Evolutionary conservation across 2,888 invertebrate genomes (phyloP), one percentile per base, ranked within the genome.

Genomic region (Camptogramma bilineatum): DNA sequence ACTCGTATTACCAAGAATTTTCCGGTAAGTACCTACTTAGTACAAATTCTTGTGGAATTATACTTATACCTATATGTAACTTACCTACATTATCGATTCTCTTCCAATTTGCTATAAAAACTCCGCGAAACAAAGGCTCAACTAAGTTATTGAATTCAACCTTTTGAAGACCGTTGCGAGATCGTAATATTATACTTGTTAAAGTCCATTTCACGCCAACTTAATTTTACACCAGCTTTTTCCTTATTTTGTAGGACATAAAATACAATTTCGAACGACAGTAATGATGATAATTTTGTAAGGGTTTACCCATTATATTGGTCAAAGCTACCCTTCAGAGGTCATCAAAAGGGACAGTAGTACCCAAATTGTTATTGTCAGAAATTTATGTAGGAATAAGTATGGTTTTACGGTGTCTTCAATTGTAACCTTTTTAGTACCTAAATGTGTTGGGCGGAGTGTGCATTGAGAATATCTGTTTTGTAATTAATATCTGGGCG

Each of bases 301-400:
- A 28, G 55, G 66, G 34, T 42, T 24, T 13, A 53, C 53, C 56
- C 64, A 65, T 69, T 71, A 67, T 54, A 52, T 64, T 67, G 73
- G 72, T 65, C 66, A 53, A 58, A 70, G 73, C 77, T 73, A 76
- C 77, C 70, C 79, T 81, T 77, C 70, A 78, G 64, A 75, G 76
- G 79, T 80, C 81, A 72, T 79, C 69, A 71, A 65, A 71, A 72
- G 72, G 80, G 78, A 78, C 79, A 76, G 75, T 69, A 73, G 71
- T 65, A 71, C 70, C 72, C 72, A 77, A 78, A 83, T 80, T 82
- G 84, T 80, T 81, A 83, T 79, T 82, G 70, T 63, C 63, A 78
- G 79, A 77, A 77, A 81, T 84, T 84, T 84, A 84, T 83, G 79
- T 71, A 77, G 72, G 75, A 77, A 76, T 79, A 81, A 81, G 84